These are phyloP conservation scores for Caenorhabditis sp. DNA, from an alignment of 2,888 invertebrate genomes.

Conservation along the genomic window DNA sequence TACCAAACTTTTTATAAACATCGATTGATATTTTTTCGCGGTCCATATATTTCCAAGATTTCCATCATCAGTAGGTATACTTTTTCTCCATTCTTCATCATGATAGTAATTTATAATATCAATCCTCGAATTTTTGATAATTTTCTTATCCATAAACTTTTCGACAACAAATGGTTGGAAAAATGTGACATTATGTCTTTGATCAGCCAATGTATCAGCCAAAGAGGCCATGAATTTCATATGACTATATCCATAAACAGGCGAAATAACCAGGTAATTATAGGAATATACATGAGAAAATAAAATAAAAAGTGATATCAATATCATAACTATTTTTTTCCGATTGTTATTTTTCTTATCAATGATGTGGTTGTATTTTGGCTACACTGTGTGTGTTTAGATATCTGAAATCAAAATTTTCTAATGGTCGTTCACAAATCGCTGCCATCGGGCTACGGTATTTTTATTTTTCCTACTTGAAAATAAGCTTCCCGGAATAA, in stretches of 20 bases:
- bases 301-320: no score
- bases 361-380: no score
- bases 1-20: constrained; percentile 12
- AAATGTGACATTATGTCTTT: constrained; percentile 37
- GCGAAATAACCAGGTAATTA: constrained; percentile 36
- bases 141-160: constrained; percentile 14
- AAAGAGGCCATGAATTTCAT: constrained; percentile 32
- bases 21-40: constrained; percentile 16
- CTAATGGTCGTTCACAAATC: no score
- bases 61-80: constrained; percentile 5
- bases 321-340: no score
- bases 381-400: no score
- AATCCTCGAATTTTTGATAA: constrained; percentile 14
- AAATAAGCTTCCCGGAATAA: no score
- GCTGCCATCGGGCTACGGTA: no score
- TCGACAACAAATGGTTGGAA: constrained; percentile 34
- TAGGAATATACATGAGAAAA: constrained; percentile 11
- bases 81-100: constrained; percentile 17
- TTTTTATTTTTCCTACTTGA: no score
- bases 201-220: constrained; percentile 32
- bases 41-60: constrained; percentile 21
- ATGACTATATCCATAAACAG: constrained; percentile 32
- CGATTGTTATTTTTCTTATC: no score
- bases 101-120: constrained; percentile 18
- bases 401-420: no score